Base-by-base conservation (phyloP, 2,797 vertebrate genomes). In the Platalea minor region DNA sequence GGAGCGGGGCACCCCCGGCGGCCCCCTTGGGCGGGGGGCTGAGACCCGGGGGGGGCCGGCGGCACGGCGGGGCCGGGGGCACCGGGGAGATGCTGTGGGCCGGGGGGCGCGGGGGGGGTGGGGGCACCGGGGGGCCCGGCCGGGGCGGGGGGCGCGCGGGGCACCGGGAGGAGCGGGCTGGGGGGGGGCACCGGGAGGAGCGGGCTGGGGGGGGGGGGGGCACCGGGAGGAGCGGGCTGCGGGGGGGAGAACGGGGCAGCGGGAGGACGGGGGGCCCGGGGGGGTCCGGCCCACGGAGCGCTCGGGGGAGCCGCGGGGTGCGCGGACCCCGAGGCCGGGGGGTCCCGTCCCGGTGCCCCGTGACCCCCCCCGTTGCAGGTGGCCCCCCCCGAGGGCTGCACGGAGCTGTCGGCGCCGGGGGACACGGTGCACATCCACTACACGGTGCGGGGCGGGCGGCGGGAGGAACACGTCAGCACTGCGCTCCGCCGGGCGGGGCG, bases 341-440 rank as follows among this genome's bases (percentile, higher is more conserved):
- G 45, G 50, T 21, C 19, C 5, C 16, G 43, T 8, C 31, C 21
- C 33, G 33, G 13, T 13, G 87, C 88, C 80, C 91, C 50, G 56
- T 61, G 53, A 75, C 28, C 80, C 72, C 80, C 72, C 65, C 35
- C 35, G 26, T 65, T 86, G n/a, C 72, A 99, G 99, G 98, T 98
- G 96, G 97, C 98, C 98, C 99, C 99, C 8, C 99, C 98, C 2
- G 99, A 99, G 89, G 98, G 97, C 89, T 99, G 99, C 89, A 97
- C 97, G 37, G 97, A 98, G 69, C 96, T 97, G 48, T 98, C 99
- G 67, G 95, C 91, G 23, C 96, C 98, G 94, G 99, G 99, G 94
- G 99, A 99, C 98, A 99, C 99, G 79, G 97, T 99, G 75, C 98
- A 98, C 29, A 99, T 99, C 92, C 99, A 99, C 97, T 99, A 99